Conservation (phyloP, 2,797 vertebrate species). For the Catharus ustulatus region DNA sequence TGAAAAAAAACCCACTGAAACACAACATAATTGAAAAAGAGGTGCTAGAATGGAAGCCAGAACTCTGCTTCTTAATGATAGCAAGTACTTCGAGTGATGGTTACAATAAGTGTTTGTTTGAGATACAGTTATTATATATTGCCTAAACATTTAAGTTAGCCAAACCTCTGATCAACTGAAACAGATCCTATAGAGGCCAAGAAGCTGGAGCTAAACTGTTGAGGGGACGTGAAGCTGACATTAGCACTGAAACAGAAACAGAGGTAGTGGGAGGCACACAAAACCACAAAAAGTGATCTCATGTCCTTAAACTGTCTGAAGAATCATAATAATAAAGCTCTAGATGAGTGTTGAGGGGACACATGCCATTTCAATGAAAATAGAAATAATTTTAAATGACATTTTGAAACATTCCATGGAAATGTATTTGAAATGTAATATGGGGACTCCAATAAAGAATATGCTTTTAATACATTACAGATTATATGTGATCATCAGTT, state of each 20-base stretch:
- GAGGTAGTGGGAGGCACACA: slow-evolving; percentile 46
- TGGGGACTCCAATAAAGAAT: slow-evolving; percentile 70
- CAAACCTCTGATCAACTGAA: slow-evolving; percentile 50
- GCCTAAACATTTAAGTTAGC: slow-evolving; percentile 62
- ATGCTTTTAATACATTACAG: slow-evolving; percentile 75
- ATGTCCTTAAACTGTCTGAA: slow-evolving; percentile 70
- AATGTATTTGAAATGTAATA: slow-evolving; percentile 77
- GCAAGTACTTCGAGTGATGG: background rate
- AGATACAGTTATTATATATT: slow-evolving; percentile 49
- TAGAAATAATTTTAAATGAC: slow-evolving; percentile 69
- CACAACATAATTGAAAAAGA: background rate
- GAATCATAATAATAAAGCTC: slow-evolving; percentile 67
- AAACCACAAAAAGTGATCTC: slow-evolving; percentile 70
- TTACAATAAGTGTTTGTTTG: slow-evolving; percentile 46
- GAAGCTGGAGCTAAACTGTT: slow-evolving; percentile 21
- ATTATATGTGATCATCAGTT: slow-evolving; percentile 73
- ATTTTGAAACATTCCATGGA: slow-evolving; percentile 72
- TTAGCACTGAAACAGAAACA: slow-evolving; percentile 8
- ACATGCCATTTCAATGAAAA: slow-evolving; percentile 66
- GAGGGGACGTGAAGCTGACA: slow-evolving; percentile 12
- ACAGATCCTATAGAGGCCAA: background rate
- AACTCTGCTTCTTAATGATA: background rate
- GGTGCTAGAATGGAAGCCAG: background rate
- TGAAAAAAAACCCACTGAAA: background rate
- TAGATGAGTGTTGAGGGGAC: slow-evolving; percentile 69